phyloP scores from a whole-genome alignment of 92 coral and sea anemone species.

The Isaurus tuberculatus region DNA sequence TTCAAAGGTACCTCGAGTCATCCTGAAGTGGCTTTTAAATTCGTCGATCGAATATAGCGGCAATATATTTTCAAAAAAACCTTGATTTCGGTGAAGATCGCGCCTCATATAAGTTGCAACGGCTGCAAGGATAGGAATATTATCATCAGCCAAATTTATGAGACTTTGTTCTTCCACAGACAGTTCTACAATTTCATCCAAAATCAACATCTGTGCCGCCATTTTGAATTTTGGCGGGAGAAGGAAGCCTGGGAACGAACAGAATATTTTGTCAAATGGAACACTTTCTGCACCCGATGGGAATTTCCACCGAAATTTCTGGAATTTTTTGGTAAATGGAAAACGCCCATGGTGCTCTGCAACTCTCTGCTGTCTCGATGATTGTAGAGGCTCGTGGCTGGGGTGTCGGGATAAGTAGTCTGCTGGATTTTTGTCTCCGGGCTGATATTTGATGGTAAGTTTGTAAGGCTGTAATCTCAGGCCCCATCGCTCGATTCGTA shows the following conservation, averaged over 20 bases:
- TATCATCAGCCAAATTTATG: background rate
- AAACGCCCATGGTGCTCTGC: too few relatives aligned
- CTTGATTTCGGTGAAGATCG: constrained; percentile 9
- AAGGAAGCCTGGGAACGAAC: background rate
- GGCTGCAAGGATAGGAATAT: background rate
- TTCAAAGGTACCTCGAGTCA: constrained; percentile 38
- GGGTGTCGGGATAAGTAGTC: too few relatives aligned
- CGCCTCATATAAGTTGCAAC: constrained; percentile 14
- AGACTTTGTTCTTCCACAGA: background rate
- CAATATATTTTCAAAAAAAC: background rate
- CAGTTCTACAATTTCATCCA: background rate
- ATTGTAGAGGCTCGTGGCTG: too few relatives aligned
- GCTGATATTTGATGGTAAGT: too few relatives aligned
- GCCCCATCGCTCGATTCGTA: too few relatives aligned
- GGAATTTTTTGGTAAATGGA: background rate
- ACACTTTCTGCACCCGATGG: background rate
- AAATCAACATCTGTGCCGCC: background rate
- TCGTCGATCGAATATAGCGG: constrained; percentile 11
- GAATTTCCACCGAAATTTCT: background rate
- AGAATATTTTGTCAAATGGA: background rate
- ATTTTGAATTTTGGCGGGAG: background rate
- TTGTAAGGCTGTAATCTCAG: too few relatives aligned
- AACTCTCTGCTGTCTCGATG: too few relatives aligned
- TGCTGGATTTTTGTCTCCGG: too few relatives aligned
- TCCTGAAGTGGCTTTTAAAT: constrained; percentile 47